Evolutionary conservation across 2,888 invertebrate genomes (phyloP).

Genomic region (Pseudanteris insignis): DNA sequence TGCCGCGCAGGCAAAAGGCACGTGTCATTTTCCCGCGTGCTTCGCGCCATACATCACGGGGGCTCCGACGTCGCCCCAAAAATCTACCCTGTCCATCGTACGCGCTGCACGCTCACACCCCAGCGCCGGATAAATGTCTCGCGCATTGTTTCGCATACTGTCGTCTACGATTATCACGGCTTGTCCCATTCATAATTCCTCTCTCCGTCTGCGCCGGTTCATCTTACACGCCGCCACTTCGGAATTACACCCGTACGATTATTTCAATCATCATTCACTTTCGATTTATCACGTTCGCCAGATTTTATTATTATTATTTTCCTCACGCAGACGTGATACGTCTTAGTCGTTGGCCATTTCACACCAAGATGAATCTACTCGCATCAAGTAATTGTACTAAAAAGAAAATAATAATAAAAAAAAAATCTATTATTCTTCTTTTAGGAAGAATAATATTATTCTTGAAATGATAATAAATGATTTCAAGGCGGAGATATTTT

Average conservation of each 20-base stretch:
- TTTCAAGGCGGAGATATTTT: too few species aligned
- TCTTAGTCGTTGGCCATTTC: too few species aligned
- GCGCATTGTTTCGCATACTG: slow-evolving; percentile 60
- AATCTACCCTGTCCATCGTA: slow-evolving; percentile 45
- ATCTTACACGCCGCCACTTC: slow-evolving; percentile 17
- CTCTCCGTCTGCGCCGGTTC: slow-evolving; percentile 17
- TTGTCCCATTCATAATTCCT: slow-evolving; percentile 41
- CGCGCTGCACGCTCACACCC: slow-evolving; percentile 50
- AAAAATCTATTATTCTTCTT: too few species aligned
- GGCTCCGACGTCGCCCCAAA: slow-evolving; percentile 57
- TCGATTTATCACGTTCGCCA: slow-evolving; percentile 12
- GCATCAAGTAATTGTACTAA: too few species aligned
- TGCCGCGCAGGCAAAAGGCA: slow-evolving; percentile 49
- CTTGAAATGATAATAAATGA: too few species aligned
- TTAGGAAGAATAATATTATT: too few species aligned
- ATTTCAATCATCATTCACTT: slow-evolving; percentile 13
- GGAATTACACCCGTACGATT: slow-evolving; percentile 23
- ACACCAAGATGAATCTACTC: too few species aligned
- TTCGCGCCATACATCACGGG: slow-evolving; percentile 58
- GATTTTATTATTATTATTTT: slow-evolving; percentile 16
- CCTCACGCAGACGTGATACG: too few species aligned
- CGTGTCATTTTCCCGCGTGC: slow-evolving; percentile 60
- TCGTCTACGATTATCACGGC: slow-evolving; percentile 58
- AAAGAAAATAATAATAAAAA: too few species aligned
- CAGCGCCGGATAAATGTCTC: slow-evolving; percentile 49